Base-by-base conservation (phyloP, 2,797 vertebrate genomes). In the Micropoecilia bifurca region DNA sequence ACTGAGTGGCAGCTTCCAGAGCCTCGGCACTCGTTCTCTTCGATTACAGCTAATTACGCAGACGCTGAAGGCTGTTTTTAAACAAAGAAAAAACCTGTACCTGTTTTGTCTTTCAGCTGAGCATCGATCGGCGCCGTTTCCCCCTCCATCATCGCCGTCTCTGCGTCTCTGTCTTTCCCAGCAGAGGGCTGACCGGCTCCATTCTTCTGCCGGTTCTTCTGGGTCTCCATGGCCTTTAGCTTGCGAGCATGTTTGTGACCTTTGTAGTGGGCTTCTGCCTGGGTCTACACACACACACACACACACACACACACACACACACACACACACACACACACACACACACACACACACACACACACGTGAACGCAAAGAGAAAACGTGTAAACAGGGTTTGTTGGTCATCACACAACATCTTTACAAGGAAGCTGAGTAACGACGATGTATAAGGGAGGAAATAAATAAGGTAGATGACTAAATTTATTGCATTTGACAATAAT, bases 251-350 rank as follows among this genome's bases (percentile, higher is more conserved):
- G 98, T 85, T 98, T 99, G 94, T 99, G 98, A 86, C 98, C 98
- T 95, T 98, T 98, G 90, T 99, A 99, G 94, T 99, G 98, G 2
- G 98, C 98, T 91, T 99, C 98, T 0, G 98, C 98, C 92, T 99
- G 98, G 95, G 96, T 99, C 98, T 99, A 92, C 43, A 82, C 59
- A 84, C 41, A 79, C 0, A 82, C 6, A 78, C 72, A 75, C 12
- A 63, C 9, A 1, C 55, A 12, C 30, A 39, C 53, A 78, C 59
- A 75, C 20, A 73, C 72, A 48, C 47, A 48, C 6, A 79, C 1
- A 74, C 45, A 85, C 9, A n/a, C n/a, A n/a, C n/a, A n/a, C n/a
- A n/a, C n/a, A n/a, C n/a, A n/a, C n/a, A n/a, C n/a, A n/a, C n/a
- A n/a, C n/a, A 71, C 71, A 78, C 22, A 71, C 28, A 75, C 48